A percentile compares a stretch with the other conserved stretches of the same genome.
Evolutionary conservation across 1,140 invertebrate species (phyloP).

Genomic region (Danaus plexippus): DNA sequence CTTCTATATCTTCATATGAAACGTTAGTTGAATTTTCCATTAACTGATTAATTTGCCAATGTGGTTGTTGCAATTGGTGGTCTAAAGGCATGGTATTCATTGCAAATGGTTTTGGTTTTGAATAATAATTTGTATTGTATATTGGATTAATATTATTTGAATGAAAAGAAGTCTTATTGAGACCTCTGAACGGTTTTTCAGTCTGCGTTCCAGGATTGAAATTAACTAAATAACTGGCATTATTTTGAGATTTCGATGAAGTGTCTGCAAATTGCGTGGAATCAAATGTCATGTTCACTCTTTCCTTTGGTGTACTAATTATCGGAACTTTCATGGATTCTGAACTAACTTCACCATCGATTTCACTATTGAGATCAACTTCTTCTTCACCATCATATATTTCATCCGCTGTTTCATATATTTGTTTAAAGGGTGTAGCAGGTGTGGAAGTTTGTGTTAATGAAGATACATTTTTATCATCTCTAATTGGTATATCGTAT

Average conservation of each 20-base stretch:
- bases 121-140: conserved; percentile 33
- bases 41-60: conserved; percentile 66
- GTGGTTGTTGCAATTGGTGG: conserved; percentile 61
- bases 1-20: conserved; percentile 63
- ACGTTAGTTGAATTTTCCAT: conserved; percentile 55
- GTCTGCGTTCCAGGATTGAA: conserved; percentile 63
- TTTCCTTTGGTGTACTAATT: conserved; percentile 41
- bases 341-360: conserved; percentile 58
- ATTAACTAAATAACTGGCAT: conserved; percentile 28
- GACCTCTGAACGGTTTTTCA: conserved; percentile 62
- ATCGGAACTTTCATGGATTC: conserved; percentile 66
- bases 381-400: conserved; percentile 59
- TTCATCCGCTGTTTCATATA: conserved; percentile 63
- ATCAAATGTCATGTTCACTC: conserved; percentile 26
- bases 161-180: conserved; percentile 43
- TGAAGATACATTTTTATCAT: conserved; percentile 50
- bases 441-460: conserved; percentile 23
- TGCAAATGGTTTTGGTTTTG: conserved; percentile 65
- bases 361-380: conserved; percentile 35
- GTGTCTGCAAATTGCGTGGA: conserved; percentile 15
- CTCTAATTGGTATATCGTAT: conserved; percentile 63
- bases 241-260: conserved; percentile 6
- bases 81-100: conserved; percentile 49
- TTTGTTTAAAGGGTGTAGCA: conserved; percentile 37
- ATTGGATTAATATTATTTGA: conserved; percentile 54